A percentile compares a stretch with the other conserved stretches of the same genome.
Evolutionary conservation across 2,113 vertebrate genomes (phyloP).

Genomic region (Puffinus mauretanicus): DNA sequence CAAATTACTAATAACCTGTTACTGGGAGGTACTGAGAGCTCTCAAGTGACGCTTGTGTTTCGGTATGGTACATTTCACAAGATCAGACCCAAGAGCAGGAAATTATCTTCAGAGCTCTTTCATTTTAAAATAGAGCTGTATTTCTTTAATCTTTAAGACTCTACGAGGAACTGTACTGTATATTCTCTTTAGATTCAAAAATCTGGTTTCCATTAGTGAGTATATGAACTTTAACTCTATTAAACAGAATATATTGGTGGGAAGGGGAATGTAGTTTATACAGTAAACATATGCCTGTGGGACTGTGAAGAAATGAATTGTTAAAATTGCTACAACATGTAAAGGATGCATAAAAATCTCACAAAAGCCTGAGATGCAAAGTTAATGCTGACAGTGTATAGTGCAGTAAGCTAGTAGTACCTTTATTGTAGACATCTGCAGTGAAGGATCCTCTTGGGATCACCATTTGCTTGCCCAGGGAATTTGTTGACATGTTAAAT

Average conservation of each 20-base stretch:
- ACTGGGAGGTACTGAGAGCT: background rate
- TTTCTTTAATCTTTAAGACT: background rate
- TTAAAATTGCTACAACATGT: slow-evolving; percentile 19
- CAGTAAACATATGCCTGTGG: background rate
- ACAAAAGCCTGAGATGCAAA: background rate
- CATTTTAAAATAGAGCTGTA: background rate
- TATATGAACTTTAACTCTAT: background rate
- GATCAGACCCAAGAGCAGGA: background rate
- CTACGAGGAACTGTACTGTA: background rate
- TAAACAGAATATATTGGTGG: slow-evolving; percentile 37
- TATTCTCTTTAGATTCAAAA: slow-evolving; percentile 2
- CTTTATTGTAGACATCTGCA: slow-evolving; percentile 49
- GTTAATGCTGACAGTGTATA: slow-evolving; percentile 1
- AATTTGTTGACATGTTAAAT: slow-evolving; percentile 50
- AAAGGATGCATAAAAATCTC: slow-evolving; percentile 14
- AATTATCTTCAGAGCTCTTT: background rate
- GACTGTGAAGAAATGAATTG: background rate
- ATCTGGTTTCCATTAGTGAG: slow-evolving; percentile 31
- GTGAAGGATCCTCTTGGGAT: slow-evolving; percentile 32
- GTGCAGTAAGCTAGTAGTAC: background rate
- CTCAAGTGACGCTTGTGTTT: background rate
- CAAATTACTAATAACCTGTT: background rate
- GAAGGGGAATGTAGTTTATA: background rate
- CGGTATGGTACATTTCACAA: background rate
- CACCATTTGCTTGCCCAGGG: slow-evolving; percentile 28